phyloP scores from a whole-genome alignment of 2,888 invertebrate genomes.

The Disparrhopalites patrizii region DNA sequence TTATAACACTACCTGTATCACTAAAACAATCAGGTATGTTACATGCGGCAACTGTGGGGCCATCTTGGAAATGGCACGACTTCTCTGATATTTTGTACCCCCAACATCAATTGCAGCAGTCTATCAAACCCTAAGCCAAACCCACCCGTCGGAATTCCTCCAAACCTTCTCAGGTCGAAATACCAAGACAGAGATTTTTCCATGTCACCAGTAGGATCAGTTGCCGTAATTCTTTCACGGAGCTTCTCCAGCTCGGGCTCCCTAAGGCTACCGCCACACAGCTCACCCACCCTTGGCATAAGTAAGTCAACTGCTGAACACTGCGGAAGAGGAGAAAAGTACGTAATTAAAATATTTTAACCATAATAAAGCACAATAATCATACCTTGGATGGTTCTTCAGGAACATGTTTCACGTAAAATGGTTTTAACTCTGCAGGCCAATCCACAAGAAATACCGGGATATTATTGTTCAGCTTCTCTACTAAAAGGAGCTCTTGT shows the following conservation, averaged over 20 bases:
- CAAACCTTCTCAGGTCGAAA: slow-evolving; percentile 79
- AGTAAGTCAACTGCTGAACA: slow-evolving; percentile 82
- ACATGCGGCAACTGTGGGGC: slow-evolving; percentile 72
- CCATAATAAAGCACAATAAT: slow-evolving; percentile 11
- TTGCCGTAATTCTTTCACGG: slow-evolving; percentile 53
- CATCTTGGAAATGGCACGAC: slow-evolving; percentile 91
- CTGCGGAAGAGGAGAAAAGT: slow-evolving; percentile 53
- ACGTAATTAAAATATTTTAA: not conserved
- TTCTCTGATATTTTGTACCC: slow-evolving; percentile 86
- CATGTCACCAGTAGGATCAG: slow-evolving; percentile 41
- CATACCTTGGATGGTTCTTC: slow-evolving; percentile 61
- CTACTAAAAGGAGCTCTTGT: slow-evolving; percentile 79
- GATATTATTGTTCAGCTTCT: slow-evolving; percentile 61
- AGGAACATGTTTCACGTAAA: slow-evolving; percentile 78
- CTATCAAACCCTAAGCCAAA: slow-evolving; percentile 96
- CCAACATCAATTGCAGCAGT: slow-evolving; percentile 74
- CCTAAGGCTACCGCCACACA: slow-evolving; percentile 91
- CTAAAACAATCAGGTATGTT: too few species aligned
- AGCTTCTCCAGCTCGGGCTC: slow-evolving; percentile 70
- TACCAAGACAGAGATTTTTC: slow-evolving; percentile 74
- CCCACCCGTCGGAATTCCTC: slow-evolving; percentile 85
- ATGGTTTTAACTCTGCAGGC: slow-evolving; percentile 85
- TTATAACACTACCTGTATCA: too few species aligned
- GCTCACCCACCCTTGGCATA: slow-evolving; percentile 83
- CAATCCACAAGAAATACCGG: slow-evolving; percentile 89